Percentiles rank a stretch among this genome's conserved stretches.
These are phyloP conservation scores for Mamestra configurata DNA, from an alignment of 1,140 invertebrate species.

Conservation along the genomic window DNA sequence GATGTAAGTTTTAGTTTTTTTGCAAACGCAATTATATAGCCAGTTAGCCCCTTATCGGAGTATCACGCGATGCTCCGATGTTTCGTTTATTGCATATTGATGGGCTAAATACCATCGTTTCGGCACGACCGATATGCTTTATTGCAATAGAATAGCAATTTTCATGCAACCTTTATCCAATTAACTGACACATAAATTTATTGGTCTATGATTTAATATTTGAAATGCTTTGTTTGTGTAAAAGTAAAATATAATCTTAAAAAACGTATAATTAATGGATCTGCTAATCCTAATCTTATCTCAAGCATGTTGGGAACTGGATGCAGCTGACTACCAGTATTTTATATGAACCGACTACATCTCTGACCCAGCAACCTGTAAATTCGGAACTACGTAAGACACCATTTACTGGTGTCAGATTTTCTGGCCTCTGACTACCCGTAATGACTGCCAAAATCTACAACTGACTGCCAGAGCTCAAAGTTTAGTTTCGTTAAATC, in stretches of 20 bases:
- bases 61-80: constrained; percentile 33
- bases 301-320: too few relatives aligned
- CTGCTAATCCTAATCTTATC: background rate
- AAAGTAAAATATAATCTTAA: background rate
- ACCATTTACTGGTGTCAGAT: too few relatives aligned
- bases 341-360: too few relatives aligned
- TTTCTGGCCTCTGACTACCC: too few relatives aligned
- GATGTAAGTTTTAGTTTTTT: too few relatives aligned
- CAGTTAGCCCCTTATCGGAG: constrained; percentile 38
- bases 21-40: constrained; percentile 20
- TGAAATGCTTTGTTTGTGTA: background rate
- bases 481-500: too few relatives aligned
- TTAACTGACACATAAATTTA: background rate
- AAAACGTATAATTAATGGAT: background rate
- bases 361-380: too few relatives aligned
- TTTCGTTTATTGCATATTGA: constrained; percentile 50
- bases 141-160: constrained; percentile 20
- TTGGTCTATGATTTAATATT: background rate
- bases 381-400: too few relatives aligned
- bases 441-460: too few relatives aligned
- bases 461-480: too few relatives aligned
- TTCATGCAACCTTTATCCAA: background rate
- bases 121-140: constrained; percentile 12
- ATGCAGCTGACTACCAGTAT: too few relatives aligned
- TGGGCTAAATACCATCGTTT: constrained; percentile 45